These are phyloP conservation scores for Platerodrilus igneus DNA, from an alignment of 2,888 invertebrate species.

Conservation along the genomic window DNA sequence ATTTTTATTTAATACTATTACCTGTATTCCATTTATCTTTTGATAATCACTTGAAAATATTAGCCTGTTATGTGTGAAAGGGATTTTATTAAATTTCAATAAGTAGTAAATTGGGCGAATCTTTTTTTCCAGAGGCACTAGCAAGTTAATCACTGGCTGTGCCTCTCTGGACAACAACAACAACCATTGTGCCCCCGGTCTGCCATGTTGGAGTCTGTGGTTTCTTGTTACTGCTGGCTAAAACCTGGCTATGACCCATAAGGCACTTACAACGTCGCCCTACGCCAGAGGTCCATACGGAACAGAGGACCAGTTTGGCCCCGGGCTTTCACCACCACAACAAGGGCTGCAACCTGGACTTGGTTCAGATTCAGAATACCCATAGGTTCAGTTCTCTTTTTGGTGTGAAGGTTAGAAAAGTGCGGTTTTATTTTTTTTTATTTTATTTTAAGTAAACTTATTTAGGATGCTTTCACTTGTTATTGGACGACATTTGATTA, in stretches of 20 bases:
- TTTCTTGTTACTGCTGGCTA: constrained; percentile 35
- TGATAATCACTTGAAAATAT: constrained; percentile 28
- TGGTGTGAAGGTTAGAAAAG: constrained; percentile 23
- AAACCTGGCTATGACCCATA: constrained; percentile 34
- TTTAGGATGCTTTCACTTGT: constrained; percentile 21
- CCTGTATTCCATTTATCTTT: constrained; percentile 24
- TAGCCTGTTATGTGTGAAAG: constrained; percentile 43
- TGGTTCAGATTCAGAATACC: constrained; percentile 21
- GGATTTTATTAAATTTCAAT: constrained; percentile 26
- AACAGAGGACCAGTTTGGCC: constrained; percentile 35
- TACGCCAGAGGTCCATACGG: constrained; percentile 25
- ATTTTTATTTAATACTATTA: constrained; percentile 30
- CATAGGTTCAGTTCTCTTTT: constrained; percentile 20
- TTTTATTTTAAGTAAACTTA: too few species aligned
- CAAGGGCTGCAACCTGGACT: constrained; percentile 21
- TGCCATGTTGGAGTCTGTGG: constrained; percentile 43
- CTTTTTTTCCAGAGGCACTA: constrained; percentile 50
- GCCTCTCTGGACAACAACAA: constrained; percentile 40
- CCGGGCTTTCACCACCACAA: constrained; percentile 26
- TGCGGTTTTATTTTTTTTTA: constrained; percentile 16
- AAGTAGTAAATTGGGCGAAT: constrained; percentile 45
- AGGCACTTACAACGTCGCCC: constrained; percentile 29
- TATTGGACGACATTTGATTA: too few species aligned
- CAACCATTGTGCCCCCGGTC: constrained; percentile 30
- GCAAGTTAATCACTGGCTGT: constrained; percentile 47